A percentile compares a stretch with the other conserved stretches of the same genome.
phyloP scores from a whole-genome alignment of 2,797 vertebrate species.

The Mionectes olivaceus region DNA sequence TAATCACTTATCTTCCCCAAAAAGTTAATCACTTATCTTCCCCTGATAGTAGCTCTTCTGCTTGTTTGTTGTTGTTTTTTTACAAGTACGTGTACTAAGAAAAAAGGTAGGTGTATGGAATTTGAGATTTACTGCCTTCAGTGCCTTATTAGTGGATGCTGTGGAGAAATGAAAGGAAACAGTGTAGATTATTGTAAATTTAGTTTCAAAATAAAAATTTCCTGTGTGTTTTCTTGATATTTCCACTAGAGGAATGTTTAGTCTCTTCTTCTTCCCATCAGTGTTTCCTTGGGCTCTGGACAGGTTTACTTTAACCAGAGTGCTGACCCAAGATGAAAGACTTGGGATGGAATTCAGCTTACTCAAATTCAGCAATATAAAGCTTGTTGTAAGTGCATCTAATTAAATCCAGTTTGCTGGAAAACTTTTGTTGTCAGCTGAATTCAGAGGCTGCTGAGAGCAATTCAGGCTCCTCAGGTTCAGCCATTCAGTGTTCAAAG shows the following conservation, averaged over 20 bases:
- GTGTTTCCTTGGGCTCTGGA: not conserved
- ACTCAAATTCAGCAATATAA: not conserved
- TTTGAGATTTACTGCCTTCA: not conserved
- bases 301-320: not conserved
- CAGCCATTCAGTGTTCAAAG: not conserved
- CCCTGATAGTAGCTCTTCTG: not conserved
- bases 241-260: not conserved
- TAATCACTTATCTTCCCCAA: not conserved
- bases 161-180: not conserved
- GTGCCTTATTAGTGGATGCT: not conserved
- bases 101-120: not conserved
- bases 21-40: not conserved
- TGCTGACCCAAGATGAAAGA: not conserved
- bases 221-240: not conserved
- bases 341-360: not conserved
- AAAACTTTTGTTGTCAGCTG: not conserved
- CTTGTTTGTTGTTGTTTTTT: not conserved
- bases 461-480: not conserved
- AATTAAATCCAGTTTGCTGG: not conserved
- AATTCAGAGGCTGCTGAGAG: not conserved
- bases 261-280: not conserved
- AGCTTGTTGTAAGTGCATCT: not conserved
- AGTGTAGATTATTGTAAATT: not conserved
- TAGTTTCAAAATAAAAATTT: not conserved
- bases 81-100: not conserved